Evolutionary conservation across 2,113 vertebrate genomes (phyloP).

Genomic region (Corynorhinus townsendii): DNA sequence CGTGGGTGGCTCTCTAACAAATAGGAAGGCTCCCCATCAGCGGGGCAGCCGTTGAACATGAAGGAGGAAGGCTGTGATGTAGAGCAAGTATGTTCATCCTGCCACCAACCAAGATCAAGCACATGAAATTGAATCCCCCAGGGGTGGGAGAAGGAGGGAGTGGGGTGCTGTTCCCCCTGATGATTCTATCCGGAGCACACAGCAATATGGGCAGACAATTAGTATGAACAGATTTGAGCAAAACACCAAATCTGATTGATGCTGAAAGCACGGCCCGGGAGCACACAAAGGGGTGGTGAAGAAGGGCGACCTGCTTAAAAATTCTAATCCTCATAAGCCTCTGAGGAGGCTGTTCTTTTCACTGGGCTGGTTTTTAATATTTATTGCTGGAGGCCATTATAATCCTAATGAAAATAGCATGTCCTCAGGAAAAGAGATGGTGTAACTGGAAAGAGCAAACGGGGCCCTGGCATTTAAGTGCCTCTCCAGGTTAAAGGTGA

Average conservation of each 20-base stretch:
- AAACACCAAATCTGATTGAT: slow-evolving; percentile 56
- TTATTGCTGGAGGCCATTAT: slow-evolving; percentile 58
- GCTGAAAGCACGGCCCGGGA: slow-evolving; percentile 48
- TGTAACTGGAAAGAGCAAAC: neutral
- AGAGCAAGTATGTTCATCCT: slow-evolving; percentile 55
- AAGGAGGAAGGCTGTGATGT: slow-evolving; percentile 33
- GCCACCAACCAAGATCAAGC: slow-evolving; percentile 66
- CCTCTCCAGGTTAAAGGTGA: neutral
- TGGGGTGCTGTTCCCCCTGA: neutral
- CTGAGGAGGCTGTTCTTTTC: slow-evolving; percentile 65
- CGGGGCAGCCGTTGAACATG: neutral
- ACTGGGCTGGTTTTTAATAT: slow-evolving; percentile 66
- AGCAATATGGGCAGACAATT: slow-evolving; percentile 60
- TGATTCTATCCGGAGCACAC: slow-evolving; percentile 32
- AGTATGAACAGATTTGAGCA: slow-evolving; percentile 53
- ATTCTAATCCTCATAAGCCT: slow-evolving; percentile 69
- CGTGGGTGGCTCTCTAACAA: slow-evolving; percentile 18
- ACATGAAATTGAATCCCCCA: slow-evolving; percentile 31
- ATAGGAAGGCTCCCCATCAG: neutral
- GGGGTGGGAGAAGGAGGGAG: neutral
- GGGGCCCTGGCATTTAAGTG: neutral
- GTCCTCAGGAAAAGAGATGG: slow-evolving; percentile 34
- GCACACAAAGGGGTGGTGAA: slow-evolving; percentile 38
- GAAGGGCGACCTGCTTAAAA: slow-evolving; percentile 54
- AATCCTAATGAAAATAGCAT: slow-evolving; percentile 65